A percentile compares a stretch with the other conserved stretches of the same genome.
Evolutionary conservation across 92 coral and sea anemone genomes (phyloP).

Genomic region (Blastomussa wellsi): DNA sequence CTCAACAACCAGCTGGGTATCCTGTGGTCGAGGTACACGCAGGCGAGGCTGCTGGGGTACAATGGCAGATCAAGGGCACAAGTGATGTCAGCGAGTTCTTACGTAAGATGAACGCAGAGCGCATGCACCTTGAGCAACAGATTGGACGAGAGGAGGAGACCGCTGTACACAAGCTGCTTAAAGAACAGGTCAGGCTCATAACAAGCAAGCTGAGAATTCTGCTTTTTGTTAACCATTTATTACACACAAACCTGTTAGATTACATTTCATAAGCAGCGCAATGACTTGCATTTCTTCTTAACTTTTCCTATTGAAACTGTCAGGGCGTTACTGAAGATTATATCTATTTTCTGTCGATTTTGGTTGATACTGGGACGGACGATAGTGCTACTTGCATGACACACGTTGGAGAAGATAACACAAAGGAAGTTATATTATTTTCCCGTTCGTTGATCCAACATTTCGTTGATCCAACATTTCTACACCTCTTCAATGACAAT

Average conservation of each 20-base stretch:
- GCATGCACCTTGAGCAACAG: conserved; percentile 90
- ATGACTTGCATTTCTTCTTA: background rate
- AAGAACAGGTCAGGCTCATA: conserved; percentile 68
- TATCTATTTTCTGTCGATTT: background rate
- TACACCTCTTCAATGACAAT: too few relatives aligned
- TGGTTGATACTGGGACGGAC: background rate
- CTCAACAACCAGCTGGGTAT: conserved; percentile 52
- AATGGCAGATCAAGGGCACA: conserved; percentile 86
- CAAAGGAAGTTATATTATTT: background rate
- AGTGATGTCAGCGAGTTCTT: conserved; percentile 93
- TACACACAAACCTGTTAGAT: background rate
- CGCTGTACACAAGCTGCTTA: conserved; percentile 77
- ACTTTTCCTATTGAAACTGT: background rate
- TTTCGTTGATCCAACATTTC: too few relatives aligned
- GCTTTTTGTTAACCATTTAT: background rate
- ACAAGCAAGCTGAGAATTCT: background rate
- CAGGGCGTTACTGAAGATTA: background rate
- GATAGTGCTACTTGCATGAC: background rate
- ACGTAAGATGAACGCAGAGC: conserved; percentile 90
- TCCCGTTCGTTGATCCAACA: background rate
- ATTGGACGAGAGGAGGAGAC: conserved; percentile 91
- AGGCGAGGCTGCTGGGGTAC: conserved; percentile 57
- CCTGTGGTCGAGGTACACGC: conserved; percentile 42
- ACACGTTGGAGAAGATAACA: background rate
- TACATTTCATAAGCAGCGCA: too few relatives aligned